Evolutionary conservation across 2,888 invertebrate genomes (phyloP).

Genomic region (Synanthedon vespiformis): DNA sequence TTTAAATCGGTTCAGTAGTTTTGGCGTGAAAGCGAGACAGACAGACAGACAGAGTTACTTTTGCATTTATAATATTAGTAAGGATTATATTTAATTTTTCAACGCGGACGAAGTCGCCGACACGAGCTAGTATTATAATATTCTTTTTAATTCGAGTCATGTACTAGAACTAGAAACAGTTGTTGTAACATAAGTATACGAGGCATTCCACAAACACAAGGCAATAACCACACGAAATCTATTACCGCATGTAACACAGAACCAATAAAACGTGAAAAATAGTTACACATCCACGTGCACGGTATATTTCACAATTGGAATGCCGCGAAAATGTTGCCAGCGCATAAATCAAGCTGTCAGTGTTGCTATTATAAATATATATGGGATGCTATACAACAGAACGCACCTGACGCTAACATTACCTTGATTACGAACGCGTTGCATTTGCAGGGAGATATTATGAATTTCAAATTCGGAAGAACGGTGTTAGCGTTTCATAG

Average conservation of each 20-base stretch:
- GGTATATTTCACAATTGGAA: conserved; percentile 48
- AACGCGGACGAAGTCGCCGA: too few species aligned
- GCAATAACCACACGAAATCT: conserved; percentile 14
- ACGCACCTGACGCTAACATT: conserved; percentile 58
- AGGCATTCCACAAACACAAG: neutral
- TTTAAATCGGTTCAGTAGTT: too few species aligned
- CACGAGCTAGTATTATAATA: too few species aligned
- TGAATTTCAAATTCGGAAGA: too few species aligned
- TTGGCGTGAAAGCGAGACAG: too few species aligned
- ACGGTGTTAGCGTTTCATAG: too few species aligned
- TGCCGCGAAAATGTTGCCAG: conserved; percentile 41
- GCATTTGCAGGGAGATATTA: conserved; percentile 25
- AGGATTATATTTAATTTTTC: too few species aligned
- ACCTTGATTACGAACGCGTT: conserved; percentile 50
- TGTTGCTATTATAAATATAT: conserved; percentile 56
- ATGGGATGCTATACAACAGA: conserved; percentile 40
- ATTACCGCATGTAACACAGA: conserved; percentile 14
- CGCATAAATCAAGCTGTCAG: conserved; percentile 62
- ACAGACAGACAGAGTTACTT: too few species aligned
- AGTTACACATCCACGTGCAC: conserved; percentile 33
- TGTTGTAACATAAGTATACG: neutral
- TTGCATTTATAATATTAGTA: too few species aligned
- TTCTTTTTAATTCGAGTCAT: too few species aligned
- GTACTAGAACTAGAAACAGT: too few species aligned
- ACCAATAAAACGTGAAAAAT: conserved; percentile 51